Evolutionary conservation across 2,888 invertebrate genomes (phyloP), one percentile per base, ranked within the genome.

Genomic region (Coelogynopora nodosa): DNA sequence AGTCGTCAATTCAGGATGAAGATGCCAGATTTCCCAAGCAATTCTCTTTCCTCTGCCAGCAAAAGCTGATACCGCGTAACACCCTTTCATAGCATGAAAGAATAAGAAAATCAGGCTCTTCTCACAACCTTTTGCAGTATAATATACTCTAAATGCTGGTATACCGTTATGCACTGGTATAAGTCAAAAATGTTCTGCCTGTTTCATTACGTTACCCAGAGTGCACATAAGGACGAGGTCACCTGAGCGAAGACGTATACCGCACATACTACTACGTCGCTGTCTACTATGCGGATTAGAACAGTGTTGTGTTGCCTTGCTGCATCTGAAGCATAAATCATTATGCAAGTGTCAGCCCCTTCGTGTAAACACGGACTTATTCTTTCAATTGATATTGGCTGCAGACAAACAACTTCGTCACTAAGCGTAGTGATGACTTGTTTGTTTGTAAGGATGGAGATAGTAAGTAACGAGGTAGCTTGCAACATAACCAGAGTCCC

Each of bases 21-120:
- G 2, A 26, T 86, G 74, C 86, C 86, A 86, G 23, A 67, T 86
- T 26, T 86, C 84, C 84, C 86, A 86, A 27, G 84, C 49, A 49
- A 18, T 49, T 49, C 49, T 49, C 49, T 49, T 49, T 10, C 49
- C 49, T 49, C 49, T 49, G 49, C 49, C 49, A 49, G 49, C 5
- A 49, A 49, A 49, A 49, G 49, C 49, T 49, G 49, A 49, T 18
- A 49, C 49, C 49, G 18, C 18, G 49, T 49, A 5, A 49, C 49
- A 49, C 49, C 49, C 49, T 49, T 5, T 49, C 49, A 49, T 49
- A 18, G 18, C n/a, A n/a, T n/a, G n/a, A 49, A 49, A 18, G 18
- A 49, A 10, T 49, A 10, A 18, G 49, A 49, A 18, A 5, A 18
- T 49, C 49, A 49, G 49, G 49, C 49, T 49, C 49, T 49, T 49